A percentile compares a stretch with the other conserved stretches of the same genome.
Conservation (phyloP, 2,113 vertebrate genomes). For the Lophotis ruficrista region DNA sequence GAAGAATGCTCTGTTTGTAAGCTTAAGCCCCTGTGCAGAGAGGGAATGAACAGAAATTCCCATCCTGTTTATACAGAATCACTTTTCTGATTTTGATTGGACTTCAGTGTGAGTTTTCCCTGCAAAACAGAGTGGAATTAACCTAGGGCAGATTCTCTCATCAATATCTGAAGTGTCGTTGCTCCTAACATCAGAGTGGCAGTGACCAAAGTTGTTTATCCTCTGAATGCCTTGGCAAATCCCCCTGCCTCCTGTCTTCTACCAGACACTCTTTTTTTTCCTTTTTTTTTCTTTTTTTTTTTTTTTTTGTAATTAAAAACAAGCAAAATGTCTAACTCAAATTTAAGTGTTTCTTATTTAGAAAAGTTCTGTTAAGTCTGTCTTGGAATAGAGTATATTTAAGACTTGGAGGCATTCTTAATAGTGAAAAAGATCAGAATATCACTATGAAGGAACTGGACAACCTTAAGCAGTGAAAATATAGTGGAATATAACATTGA, state of each 20-base stretch:
- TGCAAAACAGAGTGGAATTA: constrained; percentile 15
- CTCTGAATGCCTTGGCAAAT: background rate
- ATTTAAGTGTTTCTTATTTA: background rate
- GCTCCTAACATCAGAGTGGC: background rate
- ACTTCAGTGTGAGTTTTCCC: background rate
- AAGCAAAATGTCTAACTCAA: background rate
- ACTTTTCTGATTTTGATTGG: constrained; percentile 27
- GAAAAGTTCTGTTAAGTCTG: background rate
- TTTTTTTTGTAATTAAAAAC: background rate
- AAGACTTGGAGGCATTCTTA: background rate
- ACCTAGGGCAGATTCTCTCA: background rate
- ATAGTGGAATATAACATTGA: background rate
- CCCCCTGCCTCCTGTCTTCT: background rate
- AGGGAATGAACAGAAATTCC: background rate
- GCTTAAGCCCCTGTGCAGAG: background rate
- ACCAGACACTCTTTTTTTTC: background rate
- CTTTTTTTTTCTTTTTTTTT: too few relatives aligned
- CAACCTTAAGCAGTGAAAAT: background rate
- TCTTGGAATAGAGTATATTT: background rate
- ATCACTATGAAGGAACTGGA: background rate
- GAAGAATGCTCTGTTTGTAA: constrained; percentile 13
- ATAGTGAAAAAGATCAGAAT: background rate
- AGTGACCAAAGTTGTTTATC: background rate
- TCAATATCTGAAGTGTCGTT: constrained; percentile 5
- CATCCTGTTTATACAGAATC: constrained; percentile 23